Percentiles rank a stretch among this genome's conserved stretches.
Evolutionary conservation across 2,888 invertebrate species (phyloP).

Genomic region (Drosophila subsilvestris): DNA sequence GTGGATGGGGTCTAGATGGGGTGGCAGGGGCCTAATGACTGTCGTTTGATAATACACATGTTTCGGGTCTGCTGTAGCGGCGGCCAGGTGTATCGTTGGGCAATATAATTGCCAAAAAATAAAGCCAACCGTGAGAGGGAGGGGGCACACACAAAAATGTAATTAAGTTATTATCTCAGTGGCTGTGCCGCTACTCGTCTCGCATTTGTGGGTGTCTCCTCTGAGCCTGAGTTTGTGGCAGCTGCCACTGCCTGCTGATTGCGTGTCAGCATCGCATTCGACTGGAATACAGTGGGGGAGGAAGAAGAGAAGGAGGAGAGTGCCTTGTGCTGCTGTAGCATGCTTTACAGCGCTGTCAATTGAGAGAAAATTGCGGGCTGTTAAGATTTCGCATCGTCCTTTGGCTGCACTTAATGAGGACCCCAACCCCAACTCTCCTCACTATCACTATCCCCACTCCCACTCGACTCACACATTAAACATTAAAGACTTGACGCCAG

Average conservation of each 20-base stretch:
- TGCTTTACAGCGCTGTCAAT: constrained; percentile 37
- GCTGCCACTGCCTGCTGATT: constrained; percentile 73
- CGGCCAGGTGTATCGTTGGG: constrained; percentile 43
- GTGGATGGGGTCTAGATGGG: neutral
- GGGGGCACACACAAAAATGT: constrained; percentile 58
- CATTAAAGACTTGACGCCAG: constrained; percentile 42
- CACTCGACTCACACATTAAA: constrained; percentile 20
- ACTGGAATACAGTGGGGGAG: neutral
- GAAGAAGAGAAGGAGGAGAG: neutral
- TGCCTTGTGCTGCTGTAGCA: constrained; percentile 23
- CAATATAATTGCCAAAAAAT: constrained; percentile 68
- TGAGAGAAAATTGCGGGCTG: constrained; percentile 35
- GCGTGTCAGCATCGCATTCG: constrained; percentile 65
- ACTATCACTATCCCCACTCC: neutral
- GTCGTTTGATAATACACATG: constrained; percentile 78
- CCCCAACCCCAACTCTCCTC: too few relatives aligned
- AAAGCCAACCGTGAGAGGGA: constrained; percentile 15
- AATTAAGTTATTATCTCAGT: constrained; percentile 76
- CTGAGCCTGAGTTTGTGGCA: constrained; percentile 58
- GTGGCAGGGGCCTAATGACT: constrained; percentile 61
- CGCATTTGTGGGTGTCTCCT: neutral
- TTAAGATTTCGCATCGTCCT: constrained; percentile 18
- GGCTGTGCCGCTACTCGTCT: constrained; percentile 18
- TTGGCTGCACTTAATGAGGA: constrained; percentile 22
- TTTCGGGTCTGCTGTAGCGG: constrained; percentile 38